Base-by-base conservation (phyloP, 2,113 vertebrate genomes). In the Atractosteus spatula region DNA sequence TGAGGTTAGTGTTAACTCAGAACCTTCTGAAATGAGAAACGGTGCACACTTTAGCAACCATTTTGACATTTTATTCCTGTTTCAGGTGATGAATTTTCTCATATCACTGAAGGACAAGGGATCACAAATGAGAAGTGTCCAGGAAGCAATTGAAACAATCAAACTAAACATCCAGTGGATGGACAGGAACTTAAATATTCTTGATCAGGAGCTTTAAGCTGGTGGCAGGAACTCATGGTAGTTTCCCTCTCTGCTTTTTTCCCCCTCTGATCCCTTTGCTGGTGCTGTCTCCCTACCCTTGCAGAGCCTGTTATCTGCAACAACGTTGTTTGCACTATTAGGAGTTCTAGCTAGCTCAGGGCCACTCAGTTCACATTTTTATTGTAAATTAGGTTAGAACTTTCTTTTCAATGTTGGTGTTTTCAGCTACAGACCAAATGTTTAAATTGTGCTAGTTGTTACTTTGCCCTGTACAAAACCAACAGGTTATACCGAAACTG, bases 81-180 rank as follows among this genome's bases (percentile, higher is more conserved):
- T 85, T 11, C 80, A 99, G 97, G 95, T 96, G 56, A 88, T 92
- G 77, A 74, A 83, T 3, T 99, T 98, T 88, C 97, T 99, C 85
- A 88, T 91, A 69, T 90, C 89, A 69, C 87, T 95, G 71, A 93
- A 93, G 51, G 91, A 94, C 45, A 84, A 89, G 45, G 93, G 89
- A 72, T 94, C 92, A 76, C 91, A 91, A 68, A 91, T 97, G 77
- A 92, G 80, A n/a, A 94, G 86, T 42, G 90, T 95, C 42, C 92
- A 90, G 81, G 94, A 96, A 66, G 95, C 95, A 41, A 79, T 94
- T 51, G 94, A 97, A 79, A 93, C 89, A 78, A 98, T 99, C 86
- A 90, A 91, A 51, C 65, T 95, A 71, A 99, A 99, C 84, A 90
- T 92, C 77, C 90, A 86, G 61, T 99, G 96, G 96, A 92, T 98